Evolutionary conservation across 2,113 vertebrate genomes (phyloP).

Genomic region (cat (Felis catus)): DNA sequence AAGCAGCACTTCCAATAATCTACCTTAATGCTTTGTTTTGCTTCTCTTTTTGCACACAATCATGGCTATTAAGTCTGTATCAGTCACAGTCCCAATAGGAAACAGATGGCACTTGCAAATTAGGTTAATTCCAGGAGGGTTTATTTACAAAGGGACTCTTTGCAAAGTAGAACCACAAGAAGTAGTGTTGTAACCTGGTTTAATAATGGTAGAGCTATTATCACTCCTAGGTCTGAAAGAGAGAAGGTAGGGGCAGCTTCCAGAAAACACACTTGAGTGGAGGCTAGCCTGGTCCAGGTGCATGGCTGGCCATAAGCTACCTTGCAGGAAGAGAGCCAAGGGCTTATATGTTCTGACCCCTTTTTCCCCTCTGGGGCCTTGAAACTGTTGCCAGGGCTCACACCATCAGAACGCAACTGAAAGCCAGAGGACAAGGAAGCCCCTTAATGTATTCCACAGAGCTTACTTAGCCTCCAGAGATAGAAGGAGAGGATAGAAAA

Average conservation of each 20-base stretch:
- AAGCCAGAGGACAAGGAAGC: not conserved
- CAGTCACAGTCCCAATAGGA: slow-evolving; percentile 50
- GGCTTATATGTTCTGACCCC: not conserved
- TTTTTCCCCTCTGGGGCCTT: fast-evolving
- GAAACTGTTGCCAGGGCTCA: not conserved
- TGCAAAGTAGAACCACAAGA: not conserved
- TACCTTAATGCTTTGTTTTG: slow-evolving; percentile 45
- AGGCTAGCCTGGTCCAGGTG: not conserved
- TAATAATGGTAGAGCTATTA: not conserved
- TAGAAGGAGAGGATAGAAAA: not conserved
- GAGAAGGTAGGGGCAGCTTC: not conserved
- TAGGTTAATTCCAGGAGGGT: slow-evolving; percentile 64
- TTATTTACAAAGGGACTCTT: slow-evolving; percentile 63
- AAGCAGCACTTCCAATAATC: not conserved
- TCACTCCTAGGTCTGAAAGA: not conserved
- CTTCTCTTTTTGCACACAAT: slow-evolving; percentile 51
- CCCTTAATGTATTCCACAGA: not conserved
- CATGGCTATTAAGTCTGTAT: slow-evolving; percentile 56
- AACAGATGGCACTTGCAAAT: slow-evolving; percentile 69
- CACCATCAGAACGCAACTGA: not conserved
- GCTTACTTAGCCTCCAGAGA: not conserved
- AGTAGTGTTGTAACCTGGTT: not conserved
- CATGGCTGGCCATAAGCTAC: not conserved
- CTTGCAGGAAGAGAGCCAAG: not conserved
- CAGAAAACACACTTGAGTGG: not conserved